Base-by-base conservation (phyloP, 2,888 invertebrate species). In the Allophyes oxyacanthae region DNA sequence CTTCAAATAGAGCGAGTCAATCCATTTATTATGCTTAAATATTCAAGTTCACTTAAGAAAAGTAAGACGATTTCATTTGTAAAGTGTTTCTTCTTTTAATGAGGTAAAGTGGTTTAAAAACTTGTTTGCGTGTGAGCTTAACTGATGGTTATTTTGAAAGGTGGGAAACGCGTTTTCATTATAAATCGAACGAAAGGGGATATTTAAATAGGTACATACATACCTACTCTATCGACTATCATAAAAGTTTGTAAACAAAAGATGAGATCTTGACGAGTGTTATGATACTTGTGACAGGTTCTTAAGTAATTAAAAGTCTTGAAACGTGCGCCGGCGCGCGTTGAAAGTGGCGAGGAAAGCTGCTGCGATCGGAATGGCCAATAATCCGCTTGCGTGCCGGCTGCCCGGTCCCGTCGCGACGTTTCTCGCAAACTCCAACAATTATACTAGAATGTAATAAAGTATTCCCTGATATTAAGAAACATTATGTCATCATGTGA, bases 311-410 rank as follows among this genome's bases (percentile, higher is more conserved):
- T 91, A 90, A 87, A 85, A 90, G 83, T 88, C 87, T 85, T 78
- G 79, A 79, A 83, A 85, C 86, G 88, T 85, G 79, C 81, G 80
- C 77, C 57, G 72, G 74, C 77, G 80, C 75, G 86, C 69, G 87
- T 89, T 83, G 90, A 92, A 91, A 93, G 93, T 89, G 85, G 86
- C 86, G 82, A 90, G 79, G 92, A 92, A 92, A 92, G 92, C 90
- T 89, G 89, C 79, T 72, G 69, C 83, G 79, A 81, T 83, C 80
- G 82, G 85, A 88, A 89, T 90, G 88, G 88, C 84, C 89, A 89
- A 86, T 83, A 85, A 80, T 80, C 77, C 77, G 77, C 79, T 88
- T 80, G 88, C 88, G 84, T 89, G 89, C 77, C 75, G 57, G 58
- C 67, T 66, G 74, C 69, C 72, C 64, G 62, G 62, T 64, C 72